Percentiles rank a stretch among this genome's conserved stretches.
Evolutionary conservation across 2,888 invertebrate genomes (phyloP).

Genomic region (Sphaerolaimus hirsutus): DNA sequence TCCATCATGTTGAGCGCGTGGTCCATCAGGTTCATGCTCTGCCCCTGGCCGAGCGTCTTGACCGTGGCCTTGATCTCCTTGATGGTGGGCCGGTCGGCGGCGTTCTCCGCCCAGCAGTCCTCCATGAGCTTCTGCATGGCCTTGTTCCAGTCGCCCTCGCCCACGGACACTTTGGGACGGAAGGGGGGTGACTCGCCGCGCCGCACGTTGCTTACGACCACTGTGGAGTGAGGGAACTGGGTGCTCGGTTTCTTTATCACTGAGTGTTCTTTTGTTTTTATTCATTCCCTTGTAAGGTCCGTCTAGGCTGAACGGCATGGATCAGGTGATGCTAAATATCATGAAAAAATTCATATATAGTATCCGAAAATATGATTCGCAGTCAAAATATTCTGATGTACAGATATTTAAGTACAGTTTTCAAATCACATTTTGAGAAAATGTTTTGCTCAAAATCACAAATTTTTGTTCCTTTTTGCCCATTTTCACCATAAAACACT

Average conservation of each 20-base stretch:
- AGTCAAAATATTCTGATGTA: too few species aligned
- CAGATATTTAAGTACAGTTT: too few species aligned
- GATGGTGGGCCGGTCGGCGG: conserved; percentile 15
- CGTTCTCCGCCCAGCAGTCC: conserved; percentile 15
- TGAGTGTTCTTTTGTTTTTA: not conserved
- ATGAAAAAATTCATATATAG: too few species aligned
- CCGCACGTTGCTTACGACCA: conserved; percentile 3
- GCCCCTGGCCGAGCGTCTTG: not conserved
- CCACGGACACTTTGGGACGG: conserved; percentile 1
- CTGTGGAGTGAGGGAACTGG: not conserved
- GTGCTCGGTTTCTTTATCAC: too few species aligned
- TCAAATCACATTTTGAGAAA: too few species aligned
- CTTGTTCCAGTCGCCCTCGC: not conserved
- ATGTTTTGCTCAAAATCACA: too few species aligned
- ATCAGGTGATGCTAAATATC: too few species aligned
- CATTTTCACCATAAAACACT: too few species aligned
- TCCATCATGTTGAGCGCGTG: conserved; percentile 8
- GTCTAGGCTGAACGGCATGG: too few species aligned
- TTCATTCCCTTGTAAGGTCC: too few species aligned
- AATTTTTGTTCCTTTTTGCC: too few species aligned
- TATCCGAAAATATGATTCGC: too few species aligned
- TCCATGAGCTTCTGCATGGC: conserved; percentile 12
- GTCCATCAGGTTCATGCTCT: conserved; percentile 6
- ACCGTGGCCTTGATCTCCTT: conserved; percentile 4
- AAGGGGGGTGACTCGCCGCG: conserved; percentile 4